Percentiles rank a stretch among this genome's conserved stretches.
phyloP scores from a whole-genome alignment of 2,888 invertebrate genomes.

The Agrochola circellaris region DNA sequence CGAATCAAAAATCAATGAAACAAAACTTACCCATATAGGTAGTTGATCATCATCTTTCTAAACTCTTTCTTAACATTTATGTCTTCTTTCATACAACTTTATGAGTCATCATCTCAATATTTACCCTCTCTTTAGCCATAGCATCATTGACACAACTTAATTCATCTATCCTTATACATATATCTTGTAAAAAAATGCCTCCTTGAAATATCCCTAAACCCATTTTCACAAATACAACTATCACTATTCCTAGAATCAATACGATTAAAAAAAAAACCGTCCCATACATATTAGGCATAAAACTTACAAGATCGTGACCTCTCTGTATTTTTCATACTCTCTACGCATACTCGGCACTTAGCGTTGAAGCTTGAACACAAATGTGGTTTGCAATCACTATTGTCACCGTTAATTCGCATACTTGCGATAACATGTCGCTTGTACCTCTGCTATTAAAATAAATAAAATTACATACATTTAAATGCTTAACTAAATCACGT shows the following conservation, averaged over 20 bases:
- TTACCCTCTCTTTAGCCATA: background rate
- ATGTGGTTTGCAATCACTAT: slow-evolving; percentile 84
- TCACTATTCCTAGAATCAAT: slow-evolving; percentile 74
- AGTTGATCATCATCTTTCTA: background rate
- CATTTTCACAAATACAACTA: too few relatives aligned
- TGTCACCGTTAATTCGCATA: slow-evolving; percentile 88
- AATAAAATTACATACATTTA: slow-evolving; percentile 77
- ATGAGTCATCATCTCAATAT: background rate
- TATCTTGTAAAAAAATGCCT: too few relatives aligned
- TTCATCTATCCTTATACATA: too few relatives aligned
- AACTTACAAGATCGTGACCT: slow-evolving; percentile 24
- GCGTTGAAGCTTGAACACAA: slow-evolving; percentile 78
- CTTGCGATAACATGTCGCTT: slow-evolving; percentile 81
- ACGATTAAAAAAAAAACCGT: background rate
- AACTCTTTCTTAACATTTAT: too few relatives aligned
- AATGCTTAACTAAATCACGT: slow-evolving; percentile 67
- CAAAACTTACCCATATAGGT: too few relatives aligned
- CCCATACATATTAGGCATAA: slow-evolving; percentile 10
- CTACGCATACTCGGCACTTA: slow-evolving; percentile 72
- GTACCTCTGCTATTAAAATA: slow-evolving; percentile 74
- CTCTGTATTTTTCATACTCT: slow-evolving; percentile 69
- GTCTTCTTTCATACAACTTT: too few relatives aligned
- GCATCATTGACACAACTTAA: too few relatives aligned
- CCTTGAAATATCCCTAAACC: too few relatives aligned
- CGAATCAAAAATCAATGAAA: too few relatives aligned